Evolutionary conservation across 1,140 invertebrate species (phyloP), one percentile per base, ranked within the genome.

Genomic region (Brachionus asplanchnoidis): DNA sequence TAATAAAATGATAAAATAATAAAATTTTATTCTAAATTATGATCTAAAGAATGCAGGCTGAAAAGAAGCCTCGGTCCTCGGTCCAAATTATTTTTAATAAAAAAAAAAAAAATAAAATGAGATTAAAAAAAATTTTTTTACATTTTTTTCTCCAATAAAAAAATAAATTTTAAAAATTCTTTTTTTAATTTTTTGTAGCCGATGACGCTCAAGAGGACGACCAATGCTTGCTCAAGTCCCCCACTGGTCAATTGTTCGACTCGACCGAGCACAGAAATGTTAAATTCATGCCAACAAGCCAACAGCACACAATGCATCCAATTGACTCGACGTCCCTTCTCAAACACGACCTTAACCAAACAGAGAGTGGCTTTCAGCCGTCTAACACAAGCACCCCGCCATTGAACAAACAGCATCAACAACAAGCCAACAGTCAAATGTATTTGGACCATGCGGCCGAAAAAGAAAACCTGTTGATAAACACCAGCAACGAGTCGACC

Each of bases 401-500:
- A 40, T 17, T 82, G 9, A 50, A 20, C 26, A 82, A 82, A 82
- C 60, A 53, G n/a, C 32, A 36, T 26, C 60, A 82, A 82, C 53
- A n/a, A 42, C 56, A 82, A 14, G 12, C 50, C 8, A 14, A 53
- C 42, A 60, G 65, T 42, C 79, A 82, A 40, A 17, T 82, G 17
- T 65, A 60, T 17, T 20, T 80, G 9, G 78, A 80, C 20, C 50
- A 80, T 44, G 53, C 32, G 42, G 79, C 50, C 79, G 79, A 82
- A 46, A 82, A 82, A 68, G 79, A 82, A 36, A 82, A 82, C 60
- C 17, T 82, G 12, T 50, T 82, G 4, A 60, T 82, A 46, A 82
- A 82, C 28, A 80, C 78, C 2, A 80, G 78, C 26, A 68, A 40
- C 23, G 79, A 82, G 12, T 82, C 79, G 53, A 7, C 20, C 11